Base-by-base conservation (phyloP, 2,888 invertebrate genomes). In the Mesorhabditis belari region DNA sequence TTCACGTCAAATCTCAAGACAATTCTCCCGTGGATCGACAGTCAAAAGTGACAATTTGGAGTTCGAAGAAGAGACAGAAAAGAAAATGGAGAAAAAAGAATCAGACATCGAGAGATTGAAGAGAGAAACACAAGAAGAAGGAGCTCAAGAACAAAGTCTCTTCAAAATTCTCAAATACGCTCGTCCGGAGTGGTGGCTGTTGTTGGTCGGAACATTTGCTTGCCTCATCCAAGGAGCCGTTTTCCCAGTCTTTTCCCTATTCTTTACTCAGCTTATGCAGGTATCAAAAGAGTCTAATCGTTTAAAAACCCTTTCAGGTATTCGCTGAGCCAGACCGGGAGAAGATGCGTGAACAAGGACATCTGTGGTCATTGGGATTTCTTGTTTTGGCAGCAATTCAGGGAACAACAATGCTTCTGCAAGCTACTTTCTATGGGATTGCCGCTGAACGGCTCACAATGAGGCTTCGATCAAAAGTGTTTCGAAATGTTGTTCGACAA, bases 191-290 rank as follows among this genome's bases (percentile, higher is more conserved):
- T 82, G 82, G 81, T 68, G 58, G 12, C 75, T 66, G 56, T 79
- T 84, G 25, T 6, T 79, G 9, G 21, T 80, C 3, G 83, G 82
- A 2, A 78, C 82, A 53, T 49, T 84, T 9, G 77, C 74, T 4
- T 74, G 80, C 23, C 52, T 81, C 19, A 63, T 83, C 23, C 81
- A 81, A 63, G 84, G 84, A 17, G 77, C 77, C 27, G 72, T 82
- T 3, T 83, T 83, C 74, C 84, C 84, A 9, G 75, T 81, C 3
- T 83, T 83, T 73, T 82, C 84, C 29, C 73, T 84, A 35, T 82
- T 83, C 62, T 79, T 81, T 65, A 57, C 51, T 1, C 29, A 58
- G 55, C 49, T 58, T 21, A 25, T 58, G 19, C 28, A 9, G 52
- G 56, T 60, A 3, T 49, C 25, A 35, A 51, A 53, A 27, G 56